Evolutionary conservation across 2,797 vertebrate genomes (phyloP).

Genomic region (Graptemys geographica): DNA sequence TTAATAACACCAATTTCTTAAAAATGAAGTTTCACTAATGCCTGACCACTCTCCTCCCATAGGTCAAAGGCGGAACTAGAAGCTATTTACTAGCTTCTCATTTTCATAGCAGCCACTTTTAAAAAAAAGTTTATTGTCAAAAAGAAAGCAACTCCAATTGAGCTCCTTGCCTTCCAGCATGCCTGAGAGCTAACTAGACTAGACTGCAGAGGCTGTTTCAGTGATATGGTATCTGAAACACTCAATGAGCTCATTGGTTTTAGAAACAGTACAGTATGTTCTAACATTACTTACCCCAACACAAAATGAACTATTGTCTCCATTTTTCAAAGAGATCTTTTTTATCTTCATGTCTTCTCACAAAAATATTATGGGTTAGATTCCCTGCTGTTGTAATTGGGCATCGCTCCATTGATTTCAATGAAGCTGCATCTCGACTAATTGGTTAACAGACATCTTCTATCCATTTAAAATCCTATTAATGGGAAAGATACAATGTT

Average conservation of each 20-base stretch:
- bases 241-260: neutral
- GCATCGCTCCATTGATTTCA: neutral
- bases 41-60: neutral
- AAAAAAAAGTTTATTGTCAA: neutral
- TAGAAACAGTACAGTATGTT: accelerated
- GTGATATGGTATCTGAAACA: neutral
- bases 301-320: neutral
- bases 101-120: constrained; percentile 4
- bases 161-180: neutral
- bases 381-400: neutral
- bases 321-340: neutral
- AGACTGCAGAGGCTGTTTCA: accelerated
- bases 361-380: neutral
- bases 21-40: neutral
- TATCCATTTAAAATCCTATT: constrained; percentile 6
- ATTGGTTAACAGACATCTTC: constrained; percentile 31
- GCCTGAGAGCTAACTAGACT: neutral
- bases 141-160: neutral
- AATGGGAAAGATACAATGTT: neutral
- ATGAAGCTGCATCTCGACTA: neutral
- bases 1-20: neutral
- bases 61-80: neutral
- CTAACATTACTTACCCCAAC: neutral
- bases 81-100: neutral
- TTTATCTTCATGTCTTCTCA: neutral